Conservation (phyloP, 2,797 vertebrate species). For the Pipistrellus pipistrellus region DNA sequence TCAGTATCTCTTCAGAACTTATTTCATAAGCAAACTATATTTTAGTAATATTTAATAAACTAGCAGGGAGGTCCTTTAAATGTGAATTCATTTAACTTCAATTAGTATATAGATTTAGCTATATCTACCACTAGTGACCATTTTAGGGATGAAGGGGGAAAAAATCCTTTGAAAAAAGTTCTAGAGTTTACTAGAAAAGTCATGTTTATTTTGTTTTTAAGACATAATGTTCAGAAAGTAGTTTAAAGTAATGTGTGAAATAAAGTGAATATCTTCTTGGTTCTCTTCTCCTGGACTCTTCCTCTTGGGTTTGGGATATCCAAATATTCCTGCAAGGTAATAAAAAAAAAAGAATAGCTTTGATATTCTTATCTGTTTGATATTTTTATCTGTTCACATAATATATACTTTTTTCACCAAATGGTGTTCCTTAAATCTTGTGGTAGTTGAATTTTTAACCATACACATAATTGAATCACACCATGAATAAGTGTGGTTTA, state of each 20-base stretch:
- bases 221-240: background rate
- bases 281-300: background rate
- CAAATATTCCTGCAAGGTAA: background rate
- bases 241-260: background rate
- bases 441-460: conserved; percentile 51
- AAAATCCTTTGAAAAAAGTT: conserved; percentile 55
- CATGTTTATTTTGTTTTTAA: conserved; percentile 57
- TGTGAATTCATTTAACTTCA: conserved; percentile 59
- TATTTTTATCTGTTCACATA: background rate
- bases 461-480: conserved; percentile 1
- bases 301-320: background rate
- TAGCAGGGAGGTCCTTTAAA: conserved; percentile 28
- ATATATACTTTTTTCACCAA: background rate
- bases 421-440: conserved; percentile 11
- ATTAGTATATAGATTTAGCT: background rate
- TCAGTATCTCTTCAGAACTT: conserved; percentile 14
- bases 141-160: conserved; percentile 20
- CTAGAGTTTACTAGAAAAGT: background rate
- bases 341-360: background rate
- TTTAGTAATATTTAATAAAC: conserved; percentile 64
- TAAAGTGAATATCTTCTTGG: background rate
- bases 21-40: conserved; percentile 22
- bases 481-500: conserved; percentile 1
- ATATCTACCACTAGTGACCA: background rate
- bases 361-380: no score